A percentile compares a stretch with the other conserved stretches of the same genome.
These are phyloP conservation scores for Anguilla rostrata DNA, from an alignment of 2,113 vertebrate genomes.

Conservation along the genomic window DNA sequence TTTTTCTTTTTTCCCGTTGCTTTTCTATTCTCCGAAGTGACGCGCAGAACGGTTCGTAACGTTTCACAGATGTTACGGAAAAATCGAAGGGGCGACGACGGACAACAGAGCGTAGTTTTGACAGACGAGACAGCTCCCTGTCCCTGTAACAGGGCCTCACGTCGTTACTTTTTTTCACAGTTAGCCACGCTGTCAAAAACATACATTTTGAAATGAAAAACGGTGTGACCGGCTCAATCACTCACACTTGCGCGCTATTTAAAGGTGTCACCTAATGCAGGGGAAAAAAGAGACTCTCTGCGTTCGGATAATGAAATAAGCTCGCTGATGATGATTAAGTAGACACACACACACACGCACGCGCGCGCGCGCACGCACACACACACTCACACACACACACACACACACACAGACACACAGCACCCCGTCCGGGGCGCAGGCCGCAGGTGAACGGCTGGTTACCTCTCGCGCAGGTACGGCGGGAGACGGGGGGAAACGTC, in stretches of 20 bases:
- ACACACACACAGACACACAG: too few relatives aligned
- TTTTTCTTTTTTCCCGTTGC: not conserved
- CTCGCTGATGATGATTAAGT: not conserved
- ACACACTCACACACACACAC: too few relatives aligned
- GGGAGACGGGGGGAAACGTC: not conserved
- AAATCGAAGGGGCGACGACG: too few relatives aligned
- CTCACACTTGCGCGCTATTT: not conserved
- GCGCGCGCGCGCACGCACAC: too few relatives aligned
- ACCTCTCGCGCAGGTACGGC: not conserved
- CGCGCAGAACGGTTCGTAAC: too few relatives aligned
- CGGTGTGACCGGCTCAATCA: too few relatives aligned
- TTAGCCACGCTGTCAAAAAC: not conserved
- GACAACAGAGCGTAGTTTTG: not conserved
- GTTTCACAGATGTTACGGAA: not conserved
- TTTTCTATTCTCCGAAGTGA: too few relatives aligned
- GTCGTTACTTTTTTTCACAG: not conserved
- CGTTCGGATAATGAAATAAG: not conserved
- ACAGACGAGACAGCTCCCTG: too few relatives aligned
- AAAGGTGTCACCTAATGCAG: not conserved
- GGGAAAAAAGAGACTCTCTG: too few relatives aligned
- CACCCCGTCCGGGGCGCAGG: not conserved
- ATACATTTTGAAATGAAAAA: not conserved
- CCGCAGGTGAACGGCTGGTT: not conserved
- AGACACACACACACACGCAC: not conserved
- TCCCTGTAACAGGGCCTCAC: not conserved